phyloP scores from a whole-genome alignment of 30 jellyfish, hydroid and myxozoan species.

The Hydractinia symbiolongicarpus region DNA sequence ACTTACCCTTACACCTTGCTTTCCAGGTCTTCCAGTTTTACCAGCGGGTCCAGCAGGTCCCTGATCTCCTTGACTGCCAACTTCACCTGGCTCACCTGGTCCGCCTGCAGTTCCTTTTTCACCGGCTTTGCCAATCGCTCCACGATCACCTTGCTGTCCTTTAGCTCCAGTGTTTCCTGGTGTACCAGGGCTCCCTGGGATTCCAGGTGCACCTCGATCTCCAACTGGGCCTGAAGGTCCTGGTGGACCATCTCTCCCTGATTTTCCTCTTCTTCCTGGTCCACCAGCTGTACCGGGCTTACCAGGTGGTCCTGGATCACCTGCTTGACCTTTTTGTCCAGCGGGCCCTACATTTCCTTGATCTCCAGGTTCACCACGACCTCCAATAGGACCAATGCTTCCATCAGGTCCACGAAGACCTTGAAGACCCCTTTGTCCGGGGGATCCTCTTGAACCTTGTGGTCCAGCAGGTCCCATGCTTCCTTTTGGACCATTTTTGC shows the following conservation, averaged over 20 bases:
- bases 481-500: slow-evolving; percentile 50
- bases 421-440: slow-evolving; percentile 48
- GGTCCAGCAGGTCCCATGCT: slow-evolving; percentile 55
- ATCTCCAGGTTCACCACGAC: slow-evolving; percentile 65
- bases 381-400: slow-evolving; percentile 59
- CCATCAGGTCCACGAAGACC: slow-evolving; percentile 70
- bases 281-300: slow-evolving; percentile 65
- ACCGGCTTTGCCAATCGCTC: slow-evolving; percentile 38
- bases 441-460: slow-evolving; percentile 29
- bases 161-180: slow-evolving; percentile 44
- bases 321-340: slow-evolving; percentile 38
- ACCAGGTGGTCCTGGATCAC: slow-evolving; percentile 64
- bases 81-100: slow-evolving; percentile 67
- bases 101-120: slow-evolving; percentile 51
- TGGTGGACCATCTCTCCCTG: slow-evolving; percentile 33
- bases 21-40: slow-evolving; percentile 77
- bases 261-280: slow-evolving; percentile 56
- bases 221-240: slow-evolving; percentile 66
- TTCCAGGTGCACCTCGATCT: slow-evolving; percentile 52
- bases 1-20: slow-evolving; percentile 33
- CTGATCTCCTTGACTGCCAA: slow-evolving; percentile 42
- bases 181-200: slow-evolving; percentile 57
- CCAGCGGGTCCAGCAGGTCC: slow-evolving; percentile 62
- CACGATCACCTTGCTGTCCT: slow-evolving; percentile 55
- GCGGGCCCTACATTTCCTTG: slow-evolving; percentile 46